These are phyloP conservation scores for Apocheima hispidaria DNA, from an alignment of 2,888 invertebrate species.

Conservation along the genomic window DNA sequence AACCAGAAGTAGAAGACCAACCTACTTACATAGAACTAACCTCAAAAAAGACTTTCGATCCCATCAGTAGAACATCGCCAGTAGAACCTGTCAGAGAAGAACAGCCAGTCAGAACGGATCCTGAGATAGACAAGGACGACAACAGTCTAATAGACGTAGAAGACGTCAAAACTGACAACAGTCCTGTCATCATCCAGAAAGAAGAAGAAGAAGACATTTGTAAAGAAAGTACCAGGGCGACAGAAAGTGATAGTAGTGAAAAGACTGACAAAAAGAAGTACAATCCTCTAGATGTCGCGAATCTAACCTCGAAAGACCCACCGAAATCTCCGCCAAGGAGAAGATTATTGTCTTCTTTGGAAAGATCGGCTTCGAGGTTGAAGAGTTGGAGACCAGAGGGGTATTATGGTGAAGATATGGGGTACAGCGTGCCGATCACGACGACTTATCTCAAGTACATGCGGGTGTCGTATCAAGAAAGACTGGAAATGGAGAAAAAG, in stretches of 20 bases:
- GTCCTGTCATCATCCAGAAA: slow-evolving; percentile 55
- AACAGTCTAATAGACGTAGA: slow-evolving; percentile 81
- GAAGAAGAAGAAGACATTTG: slow-evolving; percentile 53
- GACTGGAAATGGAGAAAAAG: slow-evolving; percentile 72
- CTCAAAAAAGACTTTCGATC: slow-evolving; percentile 71
- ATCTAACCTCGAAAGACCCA: slow-evolving; percentile 87
- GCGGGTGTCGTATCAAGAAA: slow-evolving; percentile 87
- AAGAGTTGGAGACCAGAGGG: slow-evolving; percentile 87
- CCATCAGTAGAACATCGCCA: slow-evolving; percentile 67
- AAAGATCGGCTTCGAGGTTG: slow-evolving; percentile 78
- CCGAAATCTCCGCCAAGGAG: slow-evolving; percentile 82
- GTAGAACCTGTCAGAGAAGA: slow-evolving; percentile 77
- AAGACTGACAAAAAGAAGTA: slow-evolving; percentile 82
- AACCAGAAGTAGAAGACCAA: slow-evolving; percentile 72
- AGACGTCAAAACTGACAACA: slow-evolving; percentile 75
- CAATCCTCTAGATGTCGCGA: slow-evolving; percentile 88
- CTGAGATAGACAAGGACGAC: slow-evolving; percentile 81
- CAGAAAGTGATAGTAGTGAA: slow-evolving; percentile 65
- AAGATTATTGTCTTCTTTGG: slow-evolving; percentile 74
- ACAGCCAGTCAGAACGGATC: slow-evolving; percentile 75
- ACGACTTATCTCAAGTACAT: slow-evolving; percentile 95
- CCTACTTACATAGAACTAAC: slow-evolving; percentile 81
- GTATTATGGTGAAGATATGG: slow-evolving; percentile 85
- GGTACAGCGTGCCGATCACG: slow-evolving; percentile 95
- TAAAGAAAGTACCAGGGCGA: slow-evolving; percentile 60